Evolutionary conservation across 2,888 invertebrate species (phyloP).

Genomic region (Mesoligia furuncula): DNA sequence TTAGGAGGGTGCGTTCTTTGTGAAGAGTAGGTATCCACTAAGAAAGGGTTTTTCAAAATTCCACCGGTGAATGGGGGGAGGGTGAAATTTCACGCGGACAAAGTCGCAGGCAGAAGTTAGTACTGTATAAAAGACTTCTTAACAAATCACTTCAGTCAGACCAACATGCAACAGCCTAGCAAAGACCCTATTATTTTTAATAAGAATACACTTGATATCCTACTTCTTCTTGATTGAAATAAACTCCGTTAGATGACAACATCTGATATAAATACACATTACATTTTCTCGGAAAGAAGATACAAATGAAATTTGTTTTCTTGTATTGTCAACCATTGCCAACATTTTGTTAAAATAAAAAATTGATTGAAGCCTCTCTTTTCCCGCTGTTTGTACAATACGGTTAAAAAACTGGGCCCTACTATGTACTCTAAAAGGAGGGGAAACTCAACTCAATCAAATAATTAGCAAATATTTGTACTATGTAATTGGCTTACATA

Average conservation of each 20-base stretch:
- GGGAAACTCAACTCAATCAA: slow-evolving; percentile 73
- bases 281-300: slow-evolving; percentile 11
- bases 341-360: slow-evolving; percentile 46
- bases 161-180: background rate
- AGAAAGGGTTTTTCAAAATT: no score
- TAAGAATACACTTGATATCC: background rate
- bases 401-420: slow-evolving; percentile 49
- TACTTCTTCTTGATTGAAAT: slow-evolving; percentile 9
- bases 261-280: slow-evolving; percentile 28
- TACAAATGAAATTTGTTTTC: slow-evolving; percentile 22
- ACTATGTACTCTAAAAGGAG: slow-evolving; percentile 28
- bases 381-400: slow-evolving; percentile 42
- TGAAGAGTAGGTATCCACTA: no score
- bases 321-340: background rate
- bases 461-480: slow-evolving; percentile 83
- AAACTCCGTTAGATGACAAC: slow-evolving; percentile 7
- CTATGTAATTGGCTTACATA: slow-evolving; percentile 75
- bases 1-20: no score
- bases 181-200: slow-evolving; percentile 2
- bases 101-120: no score
- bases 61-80: no score
- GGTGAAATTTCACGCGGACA: no score
- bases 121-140: background rate
- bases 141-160: background rate
- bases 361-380: slow-evolving; percentile 37